Base-by-base conservation (phyloP, 2,888 invertebrate species). In the Apotomis capreana region DNA sequence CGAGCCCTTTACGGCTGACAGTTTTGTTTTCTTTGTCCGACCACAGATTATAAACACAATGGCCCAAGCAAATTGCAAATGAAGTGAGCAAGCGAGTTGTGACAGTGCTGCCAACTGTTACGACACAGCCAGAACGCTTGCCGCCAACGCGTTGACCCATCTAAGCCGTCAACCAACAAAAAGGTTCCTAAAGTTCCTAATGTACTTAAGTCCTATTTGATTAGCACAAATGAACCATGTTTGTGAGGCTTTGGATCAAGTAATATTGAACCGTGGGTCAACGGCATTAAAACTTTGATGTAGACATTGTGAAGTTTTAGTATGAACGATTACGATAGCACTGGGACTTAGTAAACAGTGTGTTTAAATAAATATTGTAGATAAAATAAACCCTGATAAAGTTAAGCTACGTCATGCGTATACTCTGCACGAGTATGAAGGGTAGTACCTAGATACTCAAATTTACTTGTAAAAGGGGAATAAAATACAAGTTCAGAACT, bases 101-200 rank as follows among this genome's bases (percentile, higher is more conserved):
- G 71, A 51, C 71, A 68, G 49, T 57, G 70, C 61, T 67, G 61
- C 70, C 70, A 71, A 61, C 70, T 49, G 64, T 69, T 69, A 51
- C 70, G 64, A 69, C 65, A 65, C 65, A 55, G 46, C 59, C 65
- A 70, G 70, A 60, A 65, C 70, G 70, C 60, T 65, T 70, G 65
- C 65, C 65, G 70, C 65, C 70, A 49, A 70, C 65, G 70, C 70
- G 65, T 44, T 64, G 46, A 70, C 70, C 70, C 55, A 65, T 70
- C 64, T 58, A 59, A 52, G 52, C 63, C 10, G 5, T 49, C 49
- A 63, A 65, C 62, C 12, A 37, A 9, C 8, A 26, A 57, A 65
- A 65, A 65, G n/a, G 65, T 46, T n/a, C n/a, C n/a, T n/a, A n/a
- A 57, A 57, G 55, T 57, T 57, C 46, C 15, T 54, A 57, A n/a